Evolutionary conservation across 2,888 invertebrate species (phyloP).

Genomic region (Volucella inflata): DNA sequence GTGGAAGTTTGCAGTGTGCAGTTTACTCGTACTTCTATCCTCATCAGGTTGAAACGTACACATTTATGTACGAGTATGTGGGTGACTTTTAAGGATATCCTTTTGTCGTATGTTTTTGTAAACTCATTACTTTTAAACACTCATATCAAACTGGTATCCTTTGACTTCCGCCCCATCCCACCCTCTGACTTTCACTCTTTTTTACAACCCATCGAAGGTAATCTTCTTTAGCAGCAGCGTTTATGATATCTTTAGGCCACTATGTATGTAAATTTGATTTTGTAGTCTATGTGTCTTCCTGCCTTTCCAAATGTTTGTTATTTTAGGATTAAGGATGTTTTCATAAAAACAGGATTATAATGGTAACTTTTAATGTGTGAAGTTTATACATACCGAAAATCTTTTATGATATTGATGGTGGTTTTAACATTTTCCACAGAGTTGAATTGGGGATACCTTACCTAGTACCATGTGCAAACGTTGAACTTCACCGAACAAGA

Average conservation of each 20-base stretch:
- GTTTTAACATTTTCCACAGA: not conserved
- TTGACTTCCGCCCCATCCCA: not conserved
- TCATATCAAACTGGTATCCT: conserved; percentile 7
- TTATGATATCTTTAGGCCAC: conserved; percentile 57
- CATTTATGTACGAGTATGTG: not conserved
- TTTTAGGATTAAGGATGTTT: conserved; percentile 65
- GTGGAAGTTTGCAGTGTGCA: conserved; percentile 6
- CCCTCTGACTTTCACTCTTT: not conserved
- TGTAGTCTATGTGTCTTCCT: conserved; percentile 1
- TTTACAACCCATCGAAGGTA: conserved; percentile 7
- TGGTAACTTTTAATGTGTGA: conserved; percentile 67
- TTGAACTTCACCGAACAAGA: not conserved
- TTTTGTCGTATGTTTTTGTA: conserved; percentile 52
- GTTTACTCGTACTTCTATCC: conserved; percentile 17
- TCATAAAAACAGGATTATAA: conserved; percentile 64
- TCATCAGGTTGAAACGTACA: conserved; percentile 44
- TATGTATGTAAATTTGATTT: conserved; percentile 68
- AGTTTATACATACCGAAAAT: conserved; percentile 44
- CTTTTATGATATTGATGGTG: conserved; percentile 54
- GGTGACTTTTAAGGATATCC: conserved; percentile 60
- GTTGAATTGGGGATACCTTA: not conserved
- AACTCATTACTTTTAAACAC: conserved; percentile 65
- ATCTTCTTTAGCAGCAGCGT: conserved; percentile 41
- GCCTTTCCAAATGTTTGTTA: conserved; percentile 39
- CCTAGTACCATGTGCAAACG: too few relatives aligned